These are phyloP conservation scores for Ctenomys sociabilis DNA, from an alignment of 2,113 vertebrate genomes.

Conservation along the genomic window DNA sequence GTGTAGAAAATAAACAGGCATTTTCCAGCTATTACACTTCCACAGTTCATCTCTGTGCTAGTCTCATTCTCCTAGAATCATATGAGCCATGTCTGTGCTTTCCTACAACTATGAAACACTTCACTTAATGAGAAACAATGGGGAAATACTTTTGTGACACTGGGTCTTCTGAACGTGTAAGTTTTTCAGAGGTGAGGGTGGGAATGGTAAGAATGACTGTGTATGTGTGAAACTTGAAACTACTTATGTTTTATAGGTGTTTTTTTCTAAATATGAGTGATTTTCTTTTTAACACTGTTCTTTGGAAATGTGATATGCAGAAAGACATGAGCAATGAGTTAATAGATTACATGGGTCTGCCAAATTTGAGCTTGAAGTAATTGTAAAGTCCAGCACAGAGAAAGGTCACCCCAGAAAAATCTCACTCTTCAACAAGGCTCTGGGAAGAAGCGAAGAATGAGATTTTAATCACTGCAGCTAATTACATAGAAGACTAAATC, in stretches of 20 bases:
- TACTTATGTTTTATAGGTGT: background rate
- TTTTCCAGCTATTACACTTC: background rate
- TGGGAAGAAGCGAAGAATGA: conserved; percentile 72
- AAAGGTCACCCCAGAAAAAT: conserved; percentile 80
- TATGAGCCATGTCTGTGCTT: background rate
- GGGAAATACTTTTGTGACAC: background rate
- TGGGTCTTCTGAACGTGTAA: background rate
- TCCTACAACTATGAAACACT: background rate
- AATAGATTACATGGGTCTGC: conserved; percentile 54
- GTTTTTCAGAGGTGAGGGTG: background rate
- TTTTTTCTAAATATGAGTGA: conserved; percentile 34
- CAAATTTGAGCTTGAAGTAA: conserved; percentile 68
- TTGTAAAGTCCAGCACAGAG: conserved; percentile 66
- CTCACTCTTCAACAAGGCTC: conserved; percentile 64
- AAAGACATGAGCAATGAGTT: conserved; percentile 46
- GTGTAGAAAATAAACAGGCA: background rate
- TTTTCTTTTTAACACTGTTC: conserved; percentile 44
- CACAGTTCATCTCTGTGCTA: background rate
- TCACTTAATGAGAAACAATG: background rate
- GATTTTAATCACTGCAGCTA: conserved; percentile 82
- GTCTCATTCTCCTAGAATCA: background rate
- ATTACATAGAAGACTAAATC: conserved; percentile 81
- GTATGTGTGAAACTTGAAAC: background rate
- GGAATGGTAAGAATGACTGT: background rate
- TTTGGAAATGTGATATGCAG: conserved; percentile 53